Evolutionary conservation across 2,113 vertebrate genomes (phyloP), one percentile per base, ranked within the genome.

Genomic region (Syngnathus floridae): DNA sequence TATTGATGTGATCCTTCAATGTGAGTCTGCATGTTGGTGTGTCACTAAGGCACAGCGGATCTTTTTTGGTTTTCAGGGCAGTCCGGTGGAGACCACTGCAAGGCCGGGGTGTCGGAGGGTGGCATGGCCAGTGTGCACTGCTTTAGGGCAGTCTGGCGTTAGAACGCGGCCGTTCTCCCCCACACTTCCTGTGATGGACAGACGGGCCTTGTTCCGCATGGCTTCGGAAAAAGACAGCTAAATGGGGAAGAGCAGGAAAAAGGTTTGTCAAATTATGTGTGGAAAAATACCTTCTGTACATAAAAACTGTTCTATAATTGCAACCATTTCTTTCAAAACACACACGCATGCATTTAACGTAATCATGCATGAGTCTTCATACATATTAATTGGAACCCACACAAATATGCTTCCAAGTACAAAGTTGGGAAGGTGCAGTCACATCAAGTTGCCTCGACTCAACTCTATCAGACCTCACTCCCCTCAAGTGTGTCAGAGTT

Each of bases 1-100:
- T 21, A 66, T 66, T 21, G 78, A 57, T 19, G 61, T 77, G 63
- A 61, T 75, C 63, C 69, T 70, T 72, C 45, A 64, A 66, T 79
- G 40, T 35, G 75, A 71, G 76, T 84, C 72, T 78, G 67, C 72
- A 67, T 79, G 68, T 75, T 41, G 77, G 76, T 83, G 77, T 93
- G 92, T 85, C 70, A 85, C 93, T 99, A 99, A 99, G 97, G 97
- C 97, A 99, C 97, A 91, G 92, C 69, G 93, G 90, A 94, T 93
- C 54, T 89, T 92, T 96, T 98, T 99, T 98, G 95, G 95, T 97
- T 96, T 94, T 97, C 93, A 98, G 93, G 95, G 95, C 91, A 97
- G 93, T 92, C 97, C 94, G 69, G 95, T 95, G 91, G 95, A 95
- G 91, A 98, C 93, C 91, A 97, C 93, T 89, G 94, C 95, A 91